Conservation (phyloP, 2,888 invertebrate species). For the Rotaria macrura region DNA sequence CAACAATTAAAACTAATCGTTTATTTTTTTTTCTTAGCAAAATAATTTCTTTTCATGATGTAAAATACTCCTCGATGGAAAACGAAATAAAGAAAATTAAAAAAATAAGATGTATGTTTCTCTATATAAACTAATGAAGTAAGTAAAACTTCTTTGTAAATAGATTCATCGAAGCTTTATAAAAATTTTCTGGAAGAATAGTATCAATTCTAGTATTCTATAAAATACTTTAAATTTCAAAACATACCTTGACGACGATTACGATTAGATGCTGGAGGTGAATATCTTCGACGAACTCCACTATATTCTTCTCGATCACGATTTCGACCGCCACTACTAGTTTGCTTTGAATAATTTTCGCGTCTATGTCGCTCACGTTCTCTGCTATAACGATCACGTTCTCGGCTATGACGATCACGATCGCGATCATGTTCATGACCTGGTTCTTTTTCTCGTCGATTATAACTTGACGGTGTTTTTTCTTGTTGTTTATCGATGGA, state of each 20-base stretch:
- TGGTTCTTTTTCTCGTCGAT: background rate
- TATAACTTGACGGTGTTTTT: background rate
- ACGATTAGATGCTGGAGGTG: background rate
- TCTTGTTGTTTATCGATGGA: background rate
- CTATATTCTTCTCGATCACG: background rate
- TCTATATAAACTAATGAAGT: no score
- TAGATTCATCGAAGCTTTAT: no score
- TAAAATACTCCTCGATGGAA: no score
- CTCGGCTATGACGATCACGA: background rate
- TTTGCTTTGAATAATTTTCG: background rate
- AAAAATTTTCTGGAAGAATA: no score
- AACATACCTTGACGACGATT: background rate
- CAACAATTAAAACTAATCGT: no score
- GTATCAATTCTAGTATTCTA: no score
- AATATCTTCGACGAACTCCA: background rate
- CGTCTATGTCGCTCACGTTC: no score
- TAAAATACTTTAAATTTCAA: background rate
- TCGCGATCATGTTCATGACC: background rate
- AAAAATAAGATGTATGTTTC: no score
- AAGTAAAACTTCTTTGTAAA: no score
- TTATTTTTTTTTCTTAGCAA: no score
- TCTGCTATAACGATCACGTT: background rate
- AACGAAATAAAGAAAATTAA: no score
- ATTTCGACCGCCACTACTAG: background rate
- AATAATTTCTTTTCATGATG: no score